These are phyloP conservation scores for Melanogrammus aeglefinus DNA, from an alignment of 2,797 vertebrate genomes.

Conservation along the genomic window DNA sequence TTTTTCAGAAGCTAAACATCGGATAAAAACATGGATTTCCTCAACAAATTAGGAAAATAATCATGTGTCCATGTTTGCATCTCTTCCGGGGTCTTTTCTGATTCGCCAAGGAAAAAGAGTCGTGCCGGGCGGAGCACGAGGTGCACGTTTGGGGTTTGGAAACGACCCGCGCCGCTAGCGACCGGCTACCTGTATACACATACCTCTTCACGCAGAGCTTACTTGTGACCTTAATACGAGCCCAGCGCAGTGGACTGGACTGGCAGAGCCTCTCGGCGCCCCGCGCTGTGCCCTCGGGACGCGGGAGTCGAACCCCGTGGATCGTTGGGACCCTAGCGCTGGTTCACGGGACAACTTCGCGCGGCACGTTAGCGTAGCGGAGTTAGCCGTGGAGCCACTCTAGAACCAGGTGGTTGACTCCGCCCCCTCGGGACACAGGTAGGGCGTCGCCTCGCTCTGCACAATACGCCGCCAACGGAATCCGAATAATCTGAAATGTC, in stretches of 20 bases:
- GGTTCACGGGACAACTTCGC: not conserved
- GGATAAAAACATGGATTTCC: constrained; percentile 43
- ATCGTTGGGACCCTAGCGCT: not conserved
- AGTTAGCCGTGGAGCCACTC: constrained; percentile 46
- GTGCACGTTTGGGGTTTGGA: constrained; percentile 51
- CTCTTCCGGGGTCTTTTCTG: constrained; percentile 15
- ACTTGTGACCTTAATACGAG: constrained; percentile 16
- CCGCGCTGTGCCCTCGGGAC: too few species aligned
- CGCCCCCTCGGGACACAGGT: constrained; percentile 36
- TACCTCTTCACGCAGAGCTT: constrained; percentile 37
- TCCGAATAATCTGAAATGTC: constrained; percentile 43
- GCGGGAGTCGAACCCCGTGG: too few species aligned
- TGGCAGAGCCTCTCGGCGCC: too few species aligned
- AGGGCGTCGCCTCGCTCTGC: constrained; percentile 41
- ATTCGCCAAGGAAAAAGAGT: not conserved
- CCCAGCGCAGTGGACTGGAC: not conserved
- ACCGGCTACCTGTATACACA: constrained; percentile 17
- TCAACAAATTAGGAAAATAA: constrained; percentile 44
- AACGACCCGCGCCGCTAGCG: constrained; percentile 28
- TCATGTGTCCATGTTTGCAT: constrained; percentile 29
- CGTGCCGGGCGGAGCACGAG: not conserved
- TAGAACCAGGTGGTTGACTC: constrained; percentile 60
- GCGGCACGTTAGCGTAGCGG: not conserved
- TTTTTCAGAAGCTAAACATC: constrained; percentile 38
- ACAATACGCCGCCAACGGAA: constrained; percentile 12